Evolutionary conservation across 2,113 vertebrate genomes (phyloP).

Genomic region (Oncorhynchus gorbuscha): DNA sequence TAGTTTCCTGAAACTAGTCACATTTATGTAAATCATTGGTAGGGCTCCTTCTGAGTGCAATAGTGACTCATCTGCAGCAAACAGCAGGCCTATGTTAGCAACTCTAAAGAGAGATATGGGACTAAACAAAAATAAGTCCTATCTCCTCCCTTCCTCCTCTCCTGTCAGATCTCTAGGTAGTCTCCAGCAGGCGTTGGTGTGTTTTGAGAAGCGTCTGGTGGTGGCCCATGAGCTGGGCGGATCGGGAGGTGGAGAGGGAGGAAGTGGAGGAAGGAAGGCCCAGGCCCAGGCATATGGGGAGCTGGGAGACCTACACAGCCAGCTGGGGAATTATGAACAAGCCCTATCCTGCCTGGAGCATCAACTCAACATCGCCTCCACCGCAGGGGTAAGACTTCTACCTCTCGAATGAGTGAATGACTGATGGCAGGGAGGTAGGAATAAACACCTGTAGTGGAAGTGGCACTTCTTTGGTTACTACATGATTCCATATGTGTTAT

Average conservation of each 20-base stretch:
- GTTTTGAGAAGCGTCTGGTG: slow-evolving; percentile 94
- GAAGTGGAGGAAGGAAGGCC: slow-evolving; percentile 78
- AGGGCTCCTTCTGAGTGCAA: no score
- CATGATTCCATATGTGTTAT: no score
- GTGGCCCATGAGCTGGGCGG: slow-evolving; percentile 93
- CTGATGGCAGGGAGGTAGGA: background rate
- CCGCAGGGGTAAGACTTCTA: slow-evolving; percentile 50
- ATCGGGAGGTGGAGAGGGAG: slow-evolving; percentile 75
- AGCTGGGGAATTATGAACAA: slow-evolving; percentile 93
- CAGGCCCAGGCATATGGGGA: slow-evolving; percentile 87
- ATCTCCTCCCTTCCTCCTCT: background rate
- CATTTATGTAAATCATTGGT: no score
- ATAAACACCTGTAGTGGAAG: no score
- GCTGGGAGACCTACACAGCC: slow-evolving; percentile 92
- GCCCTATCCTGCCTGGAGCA: slow-evolving; percentile 94
- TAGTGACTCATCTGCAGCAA: no score
- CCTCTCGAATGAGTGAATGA: background rate
- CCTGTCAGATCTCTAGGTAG: slow-evolving; percentile 85
- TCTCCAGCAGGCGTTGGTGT: slow-evolving; percentile 93
- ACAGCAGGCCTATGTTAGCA: no score
- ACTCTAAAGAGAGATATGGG: no score
- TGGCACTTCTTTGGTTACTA: no score
- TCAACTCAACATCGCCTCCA: slow-evolving; percentile 86
- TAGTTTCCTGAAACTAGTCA: no score
- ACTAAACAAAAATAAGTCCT: no score